phyloP scores from a whole-genome alignment of 2,888 invertebrate species.

The Phalangium opilio region DNA sequence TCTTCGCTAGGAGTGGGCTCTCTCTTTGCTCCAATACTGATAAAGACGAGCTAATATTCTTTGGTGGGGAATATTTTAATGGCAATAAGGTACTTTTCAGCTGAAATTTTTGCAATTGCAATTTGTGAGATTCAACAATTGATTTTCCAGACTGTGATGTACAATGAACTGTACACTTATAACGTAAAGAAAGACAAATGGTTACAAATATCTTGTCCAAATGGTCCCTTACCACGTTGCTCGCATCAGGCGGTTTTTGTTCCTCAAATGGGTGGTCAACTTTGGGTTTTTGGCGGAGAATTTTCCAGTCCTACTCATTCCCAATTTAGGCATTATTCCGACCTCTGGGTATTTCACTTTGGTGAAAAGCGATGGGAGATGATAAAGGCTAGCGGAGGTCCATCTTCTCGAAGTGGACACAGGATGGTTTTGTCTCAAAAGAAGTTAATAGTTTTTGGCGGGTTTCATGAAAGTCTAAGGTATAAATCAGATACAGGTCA shows the following conservation, averaged over 20 bases:
- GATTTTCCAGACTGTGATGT: constrained; percentile 54
- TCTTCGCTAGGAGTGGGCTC: constrained; percentile 52
- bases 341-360: constrained; percentile 72
- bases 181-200: constrained; percentile 63
- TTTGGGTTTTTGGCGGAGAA: constrained; percentile 79
- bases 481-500: constrained; percentile 1
- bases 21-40: constrained; percentile 65
- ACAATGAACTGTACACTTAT: constrained; percentile 69
- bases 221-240: constrained; percentile 73
- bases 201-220: constrained; percentile 61
- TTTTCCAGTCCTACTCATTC: constrained; percentile 75
- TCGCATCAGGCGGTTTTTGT: constrained; percentile 60
- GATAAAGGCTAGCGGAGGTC: constrained; percentile 48
- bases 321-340: constrained; percentile 84
- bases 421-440: constrained; percentile 68
- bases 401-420: constrained; percentile 73
- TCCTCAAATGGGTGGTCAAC: constrained; percentile 54
- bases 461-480: constrained; percentile 70
- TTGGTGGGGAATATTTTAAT: constrained; percentile 82
- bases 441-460: constrained; percentile 70
- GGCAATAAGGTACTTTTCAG: constrained; percentile 62
- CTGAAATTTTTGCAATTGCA: too few species aligned
- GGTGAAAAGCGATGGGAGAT: constrained; percentile 69
- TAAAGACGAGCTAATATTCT: constrained; percentile 70
- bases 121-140: too few species aligned